A percentile compares a stretch with the other conserved stretches of the same genome.
These are phyloP conservation scores for Pachliopta kotzebuea DNA, from an alignment of 2,888 invertebrate species.

Conservation along the genomic window DNA sequence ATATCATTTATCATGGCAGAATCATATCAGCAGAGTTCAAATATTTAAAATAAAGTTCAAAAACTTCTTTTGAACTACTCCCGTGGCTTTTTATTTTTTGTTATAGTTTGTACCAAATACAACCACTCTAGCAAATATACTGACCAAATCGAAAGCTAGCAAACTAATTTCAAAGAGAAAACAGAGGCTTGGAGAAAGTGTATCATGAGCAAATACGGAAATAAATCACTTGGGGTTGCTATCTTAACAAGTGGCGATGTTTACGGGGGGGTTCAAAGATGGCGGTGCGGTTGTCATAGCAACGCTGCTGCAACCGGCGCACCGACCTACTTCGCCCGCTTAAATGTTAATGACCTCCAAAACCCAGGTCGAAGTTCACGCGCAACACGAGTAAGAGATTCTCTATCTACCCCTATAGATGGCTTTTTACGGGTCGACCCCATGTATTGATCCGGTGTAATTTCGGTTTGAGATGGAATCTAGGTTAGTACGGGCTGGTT, in stretches of 20 bases:
- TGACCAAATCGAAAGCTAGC: slow-evolving; percentile 15
- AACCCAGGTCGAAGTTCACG: slow-evolving; percentile 79
- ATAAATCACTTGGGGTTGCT: slow-evolving; percentile 27
- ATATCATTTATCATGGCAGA: no score
- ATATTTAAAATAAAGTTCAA: not conserved
- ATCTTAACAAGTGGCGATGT: slow-evolving; percentile 40
- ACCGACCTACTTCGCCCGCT: slow-evolving; percentile 71
- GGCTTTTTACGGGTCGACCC: slow-evolving; percentile 64
- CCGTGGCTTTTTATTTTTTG: not conserved
- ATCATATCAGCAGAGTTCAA: not conserved
- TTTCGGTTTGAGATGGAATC: slow-evolving; percentile 57
- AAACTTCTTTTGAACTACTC: no score
- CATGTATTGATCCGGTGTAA: slow-evolving; percentile 68
- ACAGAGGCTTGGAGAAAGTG: slow-evolving; percentile 35
- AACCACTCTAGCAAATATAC: not conserved
- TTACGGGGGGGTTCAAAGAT: slow-evolving; percentile 30
- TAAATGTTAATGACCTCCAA: slow-evolving; percentile 81
- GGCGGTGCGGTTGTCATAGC: slow-evolving; percentile 55
- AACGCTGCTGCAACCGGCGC: slow-evolving; percentile 71
- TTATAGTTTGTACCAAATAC: not conserved
- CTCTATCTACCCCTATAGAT: slow-evolving; percentile 57
- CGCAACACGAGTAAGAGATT: slow-evolving; percentile 72
- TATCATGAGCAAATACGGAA: slow-evolving; percentile 28
- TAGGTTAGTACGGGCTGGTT: slow-evolving; percentile 58
- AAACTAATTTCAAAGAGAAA: slow-evolving; percentile 28